Conservation (phyloP, 2,113 vertebrate genomes). For the Sceloporus undulatus region DNA sequence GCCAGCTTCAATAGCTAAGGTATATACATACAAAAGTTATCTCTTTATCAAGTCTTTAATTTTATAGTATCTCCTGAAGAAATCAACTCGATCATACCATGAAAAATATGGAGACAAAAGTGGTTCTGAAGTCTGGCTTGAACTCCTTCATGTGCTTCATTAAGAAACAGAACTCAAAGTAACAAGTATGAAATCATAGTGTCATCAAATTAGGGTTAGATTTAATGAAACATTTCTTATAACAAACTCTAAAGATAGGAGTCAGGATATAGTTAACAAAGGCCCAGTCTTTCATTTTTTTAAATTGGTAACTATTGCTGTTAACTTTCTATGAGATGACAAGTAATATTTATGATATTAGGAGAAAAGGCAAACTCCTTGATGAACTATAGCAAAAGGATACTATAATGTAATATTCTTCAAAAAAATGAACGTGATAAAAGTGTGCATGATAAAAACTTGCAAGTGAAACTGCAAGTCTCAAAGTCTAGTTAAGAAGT, state of each 20-base stretch:
- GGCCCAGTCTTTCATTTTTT: neutral
- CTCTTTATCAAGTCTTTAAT: neutral
- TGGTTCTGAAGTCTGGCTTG: neutral
- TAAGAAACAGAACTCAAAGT: conserved; percentile 25
- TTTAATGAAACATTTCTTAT: conserved; percentile 22
- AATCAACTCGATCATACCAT: neutral
- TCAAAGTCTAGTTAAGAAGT: neutral
- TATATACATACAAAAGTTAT: neutral
- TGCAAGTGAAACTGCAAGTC: neutral
- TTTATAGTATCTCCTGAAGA: conserved; percentile 23
- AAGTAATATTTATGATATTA: neutral
- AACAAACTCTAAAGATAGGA: conserved; percentile 2
- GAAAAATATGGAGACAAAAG: conserved; percentile 7
- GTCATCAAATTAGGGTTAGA: neutral
- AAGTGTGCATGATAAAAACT: neutral
- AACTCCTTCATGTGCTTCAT: neutral
- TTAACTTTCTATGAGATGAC: conserved; percentile 2
- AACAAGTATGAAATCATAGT: neutral
- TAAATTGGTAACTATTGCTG: neutral
- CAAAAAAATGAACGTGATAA: neutral
- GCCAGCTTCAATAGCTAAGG: conserved; percentile 51
- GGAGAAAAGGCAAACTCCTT: neutral
- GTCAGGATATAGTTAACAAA: neutral
- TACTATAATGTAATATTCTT: conserved; percentile 22
- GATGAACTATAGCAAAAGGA: neutral